Base-by-base conservation (phyloP, 2,113 vertebrate genomes). In the Zootoca vivipara region DNA sequence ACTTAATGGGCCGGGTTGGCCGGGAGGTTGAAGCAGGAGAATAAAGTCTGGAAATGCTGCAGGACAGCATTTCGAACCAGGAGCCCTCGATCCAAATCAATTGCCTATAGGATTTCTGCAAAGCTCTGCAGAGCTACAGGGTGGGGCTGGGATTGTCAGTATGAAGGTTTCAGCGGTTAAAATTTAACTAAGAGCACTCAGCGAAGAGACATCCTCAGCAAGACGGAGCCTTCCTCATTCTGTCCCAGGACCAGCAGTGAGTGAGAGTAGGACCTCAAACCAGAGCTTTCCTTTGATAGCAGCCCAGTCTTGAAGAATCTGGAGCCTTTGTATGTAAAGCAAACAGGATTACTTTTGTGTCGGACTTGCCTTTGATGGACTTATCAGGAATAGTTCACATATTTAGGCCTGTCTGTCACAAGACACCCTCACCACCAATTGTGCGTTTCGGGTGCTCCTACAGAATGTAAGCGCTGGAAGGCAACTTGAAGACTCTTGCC, bases 381-480 rank as follows among this genome's bases (percentile, higher is more conserved):
- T 83, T 83, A 88, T 78, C 87, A 83, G 87, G 13, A 83, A 83
- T 83, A 83, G 81, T 78, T 88, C 16, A 78, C 58, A 69, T 83
- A 83, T 88, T 56, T 82, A 83, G 85, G 28, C 35, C 75, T 78
- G 74, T 28, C 30, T 78, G 30, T 77, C 33, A 70, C 73, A 46
- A 52, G 7, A 42, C 13, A 7, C 38, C 26, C 46, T 52, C 0
- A 9, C 46, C 46, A 52, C 46, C 46, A 52, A 52, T 52, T 18
- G 26, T 24, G 24, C 38, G 8, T 12, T 13, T 74, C 4, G 15
- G 64, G 18, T 28, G 10, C 26, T 75, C 24, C 56, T 30, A 18
- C 62, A 64, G 26, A 3, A 77, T 20, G 64, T 65, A 26, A 42
- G 24, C 20, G 38, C 28, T 30, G 24, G 73, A n/a, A 85, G 30